Base-by-base conservation (phyloP, 2,888 invertebrate species). In the Acanthosoma haemorrhoidale region DNA sequence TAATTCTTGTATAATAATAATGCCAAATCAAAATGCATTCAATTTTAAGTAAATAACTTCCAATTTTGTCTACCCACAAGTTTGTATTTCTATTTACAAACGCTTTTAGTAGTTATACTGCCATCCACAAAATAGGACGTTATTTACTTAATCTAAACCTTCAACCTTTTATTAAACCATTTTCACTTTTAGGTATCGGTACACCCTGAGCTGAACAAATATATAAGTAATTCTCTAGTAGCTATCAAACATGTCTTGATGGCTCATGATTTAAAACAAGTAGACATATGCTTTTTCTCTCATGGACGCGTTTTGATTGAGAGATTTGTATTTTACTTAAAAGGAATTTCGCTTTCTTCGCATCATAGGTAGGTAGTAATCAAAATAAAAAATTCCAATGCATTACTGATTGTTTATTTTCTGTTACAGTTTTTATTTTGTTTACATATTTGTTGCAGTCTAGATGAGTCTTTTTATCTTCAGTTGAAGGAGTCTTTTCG, bases 191-290 rank as follows among this genome's bases (percentile, higher is more conserved):
- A 76, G 75, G 73, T 76, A 39, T 86, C 84, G 25, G 80, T 83
- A 39, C 87, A 89, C 78, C 88, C 88, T 34, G 85, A 87, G 76
- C 80, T 89, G 0, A 86, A 85, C 74, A 81, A 84, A 61, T 89
- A 89, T 76, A 82, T 88, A 36, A 81, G 82, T 69, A 79, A 85
- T 70, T 82, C 83, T 72, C 76, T 87, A 64, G 83, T 82, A 79
- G 82, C 81, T 68, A 79, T 84, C 3, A 78, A 78, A 64, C 83
- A 82, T 76, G 83, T 85, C 76, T 76, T 84, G 15, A 83, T 82
- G 76, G 80, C 77, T 69, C 82, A 81, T 5, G 81, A 83, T 70
- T 75, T 88, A 21, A 81, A 79, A 74, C 80, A 82, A 38, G 76
- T 88, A 2, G 83, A 83, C 75, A 73, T 85, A 21, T 80, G 80